Percentiles rank a stretch among this genome's conserved stretches.
phyloP scores from a whole-genome alignment of 2,113 vertebrate species.

The Myrmecophaga tridactyla region DNA sequence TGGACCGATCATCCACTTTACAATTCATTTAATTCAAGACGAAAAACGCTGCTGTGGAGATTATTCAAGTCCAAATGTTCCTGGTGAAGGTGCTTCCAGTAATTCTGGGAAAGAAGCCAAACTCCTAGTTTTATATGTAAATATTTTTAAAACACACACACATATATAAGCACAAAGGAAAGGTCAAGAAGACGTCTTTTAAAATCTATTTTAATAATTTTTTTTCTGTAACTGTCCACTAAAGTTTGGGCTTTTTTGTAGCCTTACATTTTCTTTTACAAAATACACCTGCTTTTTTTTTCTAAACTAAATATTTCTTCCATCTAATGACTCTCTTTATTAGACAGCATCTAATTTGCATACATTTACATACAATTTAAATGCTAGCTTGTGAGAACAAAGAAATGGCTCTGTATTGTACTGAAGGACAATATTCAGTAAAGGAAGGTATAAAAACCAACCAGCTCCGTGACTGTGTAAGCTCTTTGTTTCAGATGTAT shows the following conservation, averaged over 20 bases:
- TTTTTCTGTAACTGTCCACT: conserved; percentile 79
- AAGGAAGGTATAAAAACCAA: conserved; percentile 87
- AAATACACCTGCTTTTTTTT: conserved; percentile 88
- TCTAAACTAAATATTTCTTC: conserved; percentile 91
- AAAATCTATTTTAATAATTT: conserved; percentile 84
- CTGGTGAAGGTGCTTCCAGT: conserved; percentile 87
- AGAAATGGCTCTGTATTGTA: conserved; percentile 88
- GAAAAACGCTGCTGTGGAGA: conserved; percentile 81
- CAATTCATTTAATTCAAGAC: conserved; percentile 81
- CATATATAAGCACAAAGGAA: conserved; percentile 72
- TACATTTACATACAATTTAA: conserved; percentile 93
- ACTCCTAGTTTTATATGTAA: conserved; percentile 84
- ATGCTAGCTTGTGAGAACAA: conserved; percentile 90
- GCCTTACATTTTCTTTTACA: conserved; percentile 84
- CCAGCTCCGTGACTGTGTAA: conserved; percentile 83
- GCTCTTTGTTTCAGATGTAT: conserved; percentile 88
- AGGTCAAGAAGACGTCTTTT: conserved; percentile 79
- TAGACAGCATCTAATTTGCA: conserved; percentile 91
- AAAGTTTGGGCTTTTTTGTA: conserved; percentile 84
- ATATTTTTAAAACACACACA: conserved; percentile 87
- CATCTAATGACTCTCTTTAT: conserved; percentile 92
- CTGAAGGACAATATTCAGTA: conserved; percentile 88
- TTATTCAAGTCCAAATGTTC: conserved; percentile 89
- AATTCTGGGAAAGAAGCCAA: conserved; percentile 87
- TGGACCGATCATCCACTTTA: conserved; percentile 73